Evolutionary conservation across 2,888 invertebrate species (phyloP).

Genomic region (Drosophila macrothrix): DNA sequence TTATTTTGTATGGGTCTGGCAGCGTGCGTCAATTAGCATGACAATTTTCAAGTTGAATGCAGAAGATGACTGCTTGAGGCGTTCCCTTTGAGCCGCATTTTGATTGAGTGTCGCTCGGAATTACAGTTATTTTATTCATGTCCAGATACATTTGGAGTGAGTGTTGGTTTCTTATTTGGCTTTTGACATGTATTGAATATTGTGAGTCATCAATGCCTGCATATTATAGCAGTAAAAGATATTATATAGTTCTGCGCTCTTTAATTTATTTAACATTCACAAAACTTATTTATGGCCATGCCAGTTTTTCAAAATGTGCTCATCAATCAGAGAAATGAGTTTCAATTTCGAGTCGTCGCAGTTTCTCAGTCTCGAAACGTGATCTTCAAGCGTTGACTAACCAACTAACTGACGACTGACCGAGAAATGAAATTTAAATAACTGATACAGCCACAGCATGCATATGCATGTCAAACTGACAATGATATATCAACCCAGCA

Average conservation of each 20-base stretch:
- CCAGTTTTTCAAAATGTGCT: slow-evolving; percentile 64
- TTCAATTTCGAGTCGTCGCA: slow-evolving; percentile 43
- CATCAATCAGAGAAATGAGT: slow-evolving; percentile 77
- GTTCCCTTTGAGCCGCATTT: slow-evolving; percentile 36
- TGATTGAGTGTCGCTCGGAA: slow-evolving; percentile 38
- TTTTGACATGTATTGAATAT: slow-evolving; percentile 23
- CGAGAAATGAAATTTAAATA: slow-evolving; percentile 70
- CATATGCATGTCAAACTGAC: slow-evolving; percentile 62
- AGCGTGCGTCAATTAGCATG: slow-evolving; percentile 58
- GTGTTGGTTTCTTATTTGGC: not conserved
- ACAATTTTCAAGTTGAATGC: slow-evolving; percentile 57
- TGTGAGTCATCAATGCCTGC: slow-evolving; percentile 56
- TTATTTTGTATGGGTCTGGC: slow-evolving; percentile 14
- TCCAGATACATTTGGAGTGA: slow-evolving; percentile 3
- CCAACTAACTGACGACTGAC: slow-evolving; percentile 52
- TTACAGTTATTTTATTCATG: slow-evolving; percentile 38
- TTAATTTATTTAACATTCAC: slow-evolving; percentile 68
- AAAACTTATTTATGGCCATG: slow-evolving; percentile 69
- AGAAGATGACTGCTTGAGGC: slow-evolving; percentile 48
- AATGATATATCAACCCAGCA: slow-evolving; percentile 67
- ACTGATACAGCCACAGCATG: slow-evolving; percentile 53
- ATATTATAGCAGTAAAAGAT: slow-evolving; percentile 63
- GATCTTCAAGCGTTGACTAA: slow-evolving; percentile 35
- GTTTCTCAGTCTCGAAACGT: slow-evolving; percentile 15
- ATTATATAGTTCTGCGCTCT: slow-evolving; percentile 52